Evolutionary conservation across 2,113 vertebrate species (phyloP).

Genomic region (Pitta sordida): DNA sequence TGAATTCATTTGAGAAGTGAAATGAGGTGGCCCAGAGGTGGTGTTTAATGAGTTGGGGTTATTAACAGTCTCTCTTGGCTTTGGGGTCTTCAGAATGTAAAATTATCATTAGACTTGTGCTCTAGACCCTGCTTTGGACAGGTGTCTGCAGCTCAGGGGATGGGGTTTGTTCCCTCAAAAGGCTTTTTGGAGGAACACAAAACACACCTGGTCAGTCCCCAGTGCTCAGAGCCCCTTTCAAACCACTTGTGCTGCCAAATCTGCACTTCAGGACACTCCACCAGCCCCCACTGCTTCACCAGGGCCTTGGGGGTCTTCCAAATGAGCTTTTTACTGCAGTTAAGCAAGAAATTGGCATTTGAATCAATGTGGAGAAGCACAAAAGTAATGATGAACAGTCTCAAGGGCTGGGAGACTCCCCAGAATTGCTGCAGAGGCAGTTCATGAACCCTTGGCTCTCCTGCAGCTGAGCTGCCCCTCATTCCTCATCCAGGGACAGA

Average conservation of each 20-base stretch:
- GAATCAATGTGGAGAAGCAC: not conserved
- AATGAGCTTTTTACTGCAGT: not conserved
- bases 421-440: not conserved
- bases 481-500: not conserved
- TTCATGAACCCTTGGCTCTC: not conserved
- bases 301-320: not conserved
- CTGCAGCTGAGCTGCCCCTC: not conserved
- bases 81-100: not conserved
- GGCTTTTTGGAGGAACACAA: not conserved
- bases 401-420: not conserved
- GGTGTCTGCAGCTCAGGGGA: not conserved
- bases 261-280: not conserved
- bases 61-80: not conserved
- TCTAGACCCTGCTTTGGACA: not conserved
- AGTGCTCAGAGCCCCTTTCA: not conserved
- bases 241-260: not conserved
- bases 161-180: too few relatives aligned
- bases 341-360: not conserved
- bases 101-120: too few relatives aligned
- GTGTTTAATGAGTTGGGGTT: not conserved
- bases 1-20: not conserved
- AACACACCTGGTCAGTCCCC: not conserved
- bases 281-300: not conserved
- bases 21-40: not conserved
- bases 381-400: not conserved